phyloP scores from a whole-genome alignment of 2,888 invertebrate genomes.

The Mimachlamys varia region DNA sequence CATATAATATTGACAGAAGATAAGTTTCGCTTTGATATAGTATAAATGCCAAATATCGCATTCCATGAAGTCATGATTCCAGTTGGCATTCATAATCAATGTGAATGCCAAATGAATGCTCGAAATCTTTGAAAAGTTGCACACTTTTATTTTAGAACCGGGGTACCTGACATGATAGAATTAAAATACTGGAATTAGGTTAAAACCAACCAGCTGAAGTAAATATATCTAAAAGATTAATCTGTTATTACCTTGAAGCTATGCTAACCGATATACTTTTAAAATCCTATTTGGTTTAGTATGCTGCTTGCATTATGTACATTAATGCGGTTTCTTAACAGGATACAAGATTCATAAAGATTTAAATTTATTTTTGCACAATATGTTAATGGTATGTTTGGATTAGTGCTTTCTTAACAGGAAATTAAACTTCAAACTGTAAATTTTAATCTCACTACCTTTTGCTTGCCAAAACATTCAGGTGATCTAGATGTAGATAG shows the following conservation, averaged over 20 bases:
- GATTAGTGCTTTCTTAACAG: conserved; percentile 14
- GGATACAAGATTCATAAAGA: not conserved
- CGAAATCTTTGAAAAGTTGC: not conserved
- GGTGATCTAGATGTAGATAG: not conserved
- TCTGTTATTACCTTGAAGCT: not conserved
- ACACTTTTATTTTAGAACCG: not conserved
- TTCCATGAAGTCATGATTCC: not conserved
- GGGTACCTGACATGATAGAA: not conserved
- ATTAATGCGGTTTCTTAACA: not conserved
- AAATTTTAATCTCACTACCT: not conserved
- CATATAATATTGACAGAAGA: not conserved
- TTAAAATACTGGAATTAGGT: not conserved
- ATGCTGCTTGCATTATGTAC: not conserved
- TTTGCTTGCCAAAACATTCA: not conserved
- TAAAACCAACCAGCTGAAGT: not conserved
- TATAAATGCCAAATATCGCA: no score
- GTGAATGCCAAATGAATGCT: not conserved
- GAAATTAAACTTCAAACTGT: not conserved
- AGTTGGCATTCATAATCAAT: not conserved
- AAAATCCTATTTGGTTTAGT: not conserved
- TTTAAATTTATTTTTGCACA: not conserved
- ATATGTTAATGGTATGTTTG: not conserved
- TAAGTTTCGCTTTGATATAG: not conserved
- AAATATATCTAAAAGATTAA: not conserved
- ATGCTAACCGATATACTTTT: not conserved